phyloP scores from a whole-genome alignment of 2,888 invertebrate genomes.

The Clostera curtula region DNA sequence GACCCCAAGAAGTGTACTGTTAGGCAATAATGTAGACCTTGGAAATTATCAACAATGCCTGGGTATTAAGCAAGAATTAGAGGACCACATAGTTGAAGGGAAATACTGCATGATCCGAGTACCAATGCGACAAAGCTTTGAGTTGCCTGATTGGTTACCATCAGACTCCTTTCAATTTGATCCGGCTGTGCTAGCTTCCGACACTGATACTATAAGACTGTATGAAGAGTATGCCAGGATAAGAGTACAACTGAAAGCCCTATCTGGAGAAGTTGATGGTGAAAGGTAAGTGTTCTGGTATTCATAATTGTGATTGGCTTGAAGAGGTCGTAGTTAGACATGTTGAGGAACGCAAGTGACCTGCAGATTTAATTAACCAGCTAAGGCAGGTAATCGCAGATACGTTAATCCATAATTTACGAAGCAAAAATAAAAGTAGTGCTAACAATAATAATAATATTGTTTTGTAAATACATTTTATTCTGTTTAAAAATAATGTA shows the following conservation, averaged over 20 bases:
- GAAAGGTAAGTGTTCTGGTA: no score
- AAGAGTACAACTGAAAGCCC: conserved; percentile 6
- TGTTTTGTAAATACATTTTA: no score
- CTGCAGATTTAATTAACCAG: no score
- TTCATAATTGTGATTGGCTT: no score
- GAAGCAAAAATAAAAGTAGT: no score
- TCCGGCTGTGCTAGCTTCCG: no score
- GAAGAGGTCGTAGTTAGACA: no score
- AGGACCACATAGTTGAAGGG: conserved; percentile 26
- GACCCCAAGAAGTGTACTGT: conserved; percentile 29
- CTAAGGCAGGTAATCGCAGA: no score
- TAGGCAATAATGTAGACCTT: conserved; percentile 25
- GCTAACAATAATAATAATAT: no score
- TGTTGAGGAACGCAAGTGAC: no score
- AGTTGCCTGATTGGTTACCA: conserved; percentile 9
- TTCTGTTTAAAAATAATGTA: no score
- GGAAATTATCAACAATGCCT: conserved; percentile 40
- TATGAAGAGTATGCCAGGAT: conserved; percentile 5
- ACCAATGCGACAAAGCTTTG: conserved; percentile 23
- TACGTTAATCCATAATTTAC: no score
- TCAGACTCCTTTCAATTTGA: conserved; percentile 5
- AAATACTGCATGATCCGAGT: conserved; percentile 39
- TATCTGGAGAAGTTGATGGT: conserved; percentile 8
- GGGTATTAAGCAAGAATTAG: conserved; percentile 18
- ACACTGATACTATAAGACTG: conserved; percentile 5